Evolutionary conservation across 1,140 invertebrate species (phyloP).

Genomic region (Lysiphlebus fabarum): DNA sequence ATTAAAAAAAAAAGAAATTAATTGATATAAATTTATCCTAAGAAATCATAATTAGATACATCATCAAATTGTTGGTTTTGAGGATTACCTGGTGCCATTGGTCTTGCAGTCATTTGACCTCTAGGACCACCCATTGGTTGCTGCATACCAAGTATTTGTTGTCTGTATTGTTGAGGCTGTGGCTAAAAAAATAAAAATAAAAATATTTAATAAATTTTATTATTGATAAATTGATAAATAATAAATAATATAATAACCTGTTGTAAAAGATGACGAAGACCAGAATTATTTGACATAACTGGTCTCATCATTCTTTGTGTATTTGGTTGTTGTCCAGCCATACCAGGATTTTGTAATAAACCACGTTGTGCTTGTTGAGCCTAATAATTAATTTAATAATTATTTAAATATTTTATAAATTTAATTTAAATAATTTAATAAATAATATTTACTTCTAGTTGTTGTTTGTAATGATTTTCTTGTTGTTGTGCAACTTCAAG

Average conservation of each 20-base stretch:
- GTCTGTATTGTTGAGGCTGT: constrained; percentile 52
- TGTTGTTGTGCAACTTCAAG: constrained; percentile 75
- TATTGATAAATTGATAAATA: background rate
- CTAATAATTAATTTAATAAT: constrained; percentile 26
- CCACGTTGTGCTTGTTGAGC: constrained; percentile 51
- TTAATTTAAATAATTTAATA: too few relatives aligned
- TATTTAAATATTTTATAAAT: background rate
- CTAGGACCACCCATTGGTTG: constrained; percentile 51
- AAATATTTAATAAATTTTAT: background rate
- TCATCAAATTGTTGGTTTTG: constrained; percentile 57
- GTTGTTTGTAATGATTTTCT: constrained; percentile 72
- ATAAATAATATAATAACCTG: constrained; percentile 52
- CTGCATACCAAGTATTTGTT: constrained; percentile 53
- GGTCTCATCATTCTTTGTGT: constrained; percentile 65
- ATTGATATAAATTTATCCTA: constrained; percentile 39
- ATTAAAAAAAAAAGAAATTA: too few relatives aligned
- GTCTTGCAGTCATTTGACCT: constrained; percentile 45
- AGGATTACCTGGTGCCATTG: constrained; percentile 46
- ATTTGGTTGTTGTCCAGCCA: constrained; percentile 50
- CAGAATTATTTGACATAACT: constrained; percentile 63
- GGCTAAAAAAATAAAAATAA: constrained; percentile 39
- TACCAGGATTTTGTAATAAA: constrained; percentile 42
- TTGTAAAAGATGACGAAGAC: constrained; percentile 67
- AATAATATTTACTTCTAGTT: constrained; percentile 59
- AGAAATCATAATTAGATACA: constrained; percentile 53